phyloP scores from a whole-genome alignment of 1,140 invertebrate species.

The Drosophila cardini region DNA sequence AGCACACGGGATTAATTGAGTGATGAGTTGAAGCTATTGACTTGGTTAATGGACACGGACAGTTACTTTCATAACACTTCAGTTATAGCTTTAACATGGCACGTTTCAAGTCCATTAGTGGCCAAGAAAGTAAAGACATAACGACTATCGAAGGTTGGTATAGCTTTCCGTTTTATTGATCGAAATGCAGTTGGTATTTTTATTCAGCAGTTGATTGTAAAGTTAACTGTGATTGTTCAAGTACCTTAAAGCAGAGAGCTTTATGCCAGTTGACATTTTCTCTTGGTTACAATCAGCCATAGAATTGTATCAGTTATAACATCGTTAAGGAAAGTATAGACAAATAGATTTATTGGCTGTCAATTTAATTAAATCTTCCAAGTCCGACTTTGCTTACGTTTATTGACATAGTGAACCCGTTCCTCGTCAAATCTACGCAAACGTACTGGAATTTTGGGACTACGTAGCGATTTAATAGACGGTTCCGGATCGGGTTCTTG shows the following conservation, averaged over 20 bases:
- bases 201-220: slow-evolving; percentile 2
- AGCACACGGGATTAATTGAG: slow-evolving; percentile 44
- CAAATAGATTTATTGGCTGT: not conserved
- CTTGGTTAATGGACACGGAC: slow-evolving; percentile 40
- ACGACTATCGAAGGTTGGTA: slow-evolving; percentile 14
- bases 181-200: not conserved
- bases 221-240: slow-evolving; percentile 14
- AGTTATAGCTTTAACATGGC: slow-evolving; percentile 24
- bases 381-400: not conserved
- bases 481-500: slow-evolving; percentile 1
- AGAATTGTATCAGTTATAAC: not conserved
- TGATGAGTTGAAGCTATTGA: slow-evolving; percentile 39
- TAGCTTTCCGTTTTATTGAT: slow-evolving; percentile 2
- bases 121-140: slow-evolving; percentile 15
- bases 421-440: not conserved
- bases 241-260: slow-evolving; percentile 12
- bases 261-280: slow-evolving; percentile 4
- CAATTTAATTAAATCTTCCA: slow-evolving; percentile 3
- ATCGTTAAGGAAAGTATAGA: not conserved
- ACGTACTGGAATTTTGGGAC: slow-evolving; percentile 37
- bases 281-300: not conserved
- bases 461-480: slow-evolving; percentile 22
- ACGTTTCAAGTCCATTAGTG: slow-evolving; percentile 31
- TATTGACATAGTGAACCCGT: not conserved
- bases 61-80: slow-evolving; percentile 46